Conservation (phyloP, 2,888 invertebrate species). For the Gordius sp. region DNA sequence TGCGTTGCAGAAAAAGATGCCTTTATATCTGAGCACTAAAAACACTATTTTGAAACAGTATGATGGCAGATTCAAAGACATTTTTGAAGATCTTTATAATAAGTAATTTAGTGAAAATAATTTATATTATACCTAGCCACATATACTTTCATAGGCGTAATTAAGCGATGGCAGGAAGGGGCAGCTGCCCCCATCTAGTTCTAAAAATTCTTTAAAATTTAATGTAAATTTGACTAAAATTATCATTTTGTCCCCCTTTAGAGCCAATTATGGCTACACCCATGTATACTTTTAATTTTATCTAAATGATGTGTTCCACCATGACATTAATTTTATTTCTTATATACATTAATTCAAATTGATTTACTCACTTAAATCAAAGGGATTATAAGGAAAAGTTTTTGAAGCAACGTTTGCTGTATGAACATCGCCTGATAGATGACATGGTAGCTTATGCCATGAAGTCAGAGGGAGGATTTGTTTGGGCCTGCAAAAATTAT, state of each 20-base stretch:
- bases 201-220: no score
- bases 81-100: constrained; percentile 60
- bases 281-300: no score
- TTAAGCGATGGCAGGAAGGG: no score
- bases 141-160: constrained; percentile 2
- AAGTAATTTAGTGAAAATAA: constrained; percentile 34
- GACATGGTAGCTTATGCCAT: constrained; percentile 66
- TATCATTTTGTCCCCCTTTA: no score
- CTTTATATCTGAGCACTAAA: constrained; percentile 63
- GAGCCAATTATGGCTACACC: no score
- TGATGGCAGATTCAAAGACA: constrained; percentile 68
- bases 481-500: constrained; percentile 77
- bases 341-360: no score
- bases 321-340: no score
- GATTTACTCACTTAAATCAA: no score
- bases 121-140: constrained; percentile 14
- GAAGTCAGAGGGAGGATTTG: constrained; percentile 56
- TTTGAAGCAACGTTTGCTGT: constrained; percentile 61
- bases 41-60: constrained; percentile 65
- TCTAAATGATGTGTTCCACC: no score
- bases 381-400: constrained; percentile 22
- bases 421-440: constrained; percentile 64
- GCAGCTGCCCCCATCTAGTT: no score
- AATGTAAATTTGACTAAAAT: no score
- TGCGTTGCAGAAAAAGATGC: constrained; percentile 55